Evolutionary conservation across 2,113 vertebrate species (phyloP).

Genomic region (Scopus umbretta): DNA sequence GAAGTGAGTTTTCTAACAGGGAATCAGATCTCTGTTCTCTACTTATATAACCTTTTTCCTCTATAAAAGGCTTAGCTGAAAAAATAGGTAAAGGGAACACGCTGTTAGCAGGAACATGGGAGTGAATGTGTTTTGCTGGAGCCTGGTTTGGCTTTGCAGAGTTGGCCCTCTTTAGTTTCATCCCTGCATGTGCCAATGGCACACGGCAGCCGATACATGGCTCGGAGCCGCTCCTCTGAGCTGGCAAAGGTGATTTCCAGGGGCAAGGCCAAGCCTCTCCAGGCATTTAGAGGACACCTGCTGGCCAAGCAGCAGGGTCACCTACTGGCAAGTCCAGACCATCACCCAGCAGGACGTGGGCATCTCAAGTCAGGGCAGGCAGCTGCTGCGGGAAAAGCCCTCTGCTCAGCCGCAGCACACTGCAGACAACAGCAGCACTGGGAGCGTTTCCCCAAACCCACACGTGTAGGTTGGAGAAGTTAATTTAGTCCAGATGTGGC

Average conservation of each 20-base stretch:
- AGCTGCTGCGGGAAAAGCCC: not conserved
- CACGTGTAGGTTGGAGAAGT: fast-evolving
- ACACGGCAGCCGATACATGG: not conserved
- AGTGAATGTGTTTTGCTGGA: not conserved
- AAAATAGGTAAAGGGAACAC: not conserved
- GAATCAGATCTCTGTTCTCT: not conserved
- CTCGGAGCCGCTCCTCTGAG: not conserved
- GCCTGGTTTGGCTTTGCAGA: not conserved
- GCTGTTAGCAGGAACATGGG: not conserved
- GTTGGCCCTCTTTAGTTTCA: no score
- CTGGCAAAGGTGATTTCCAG: not conserved
- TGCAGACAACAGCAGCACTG: not conserved
- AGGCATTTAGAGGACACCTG: no score
- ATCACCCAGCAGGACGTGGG: fast-evolving
- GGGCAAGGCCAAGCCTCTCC: not conserved
- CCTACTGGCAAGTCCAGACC: not conserved
- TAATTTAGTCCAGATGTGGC: not conserved
- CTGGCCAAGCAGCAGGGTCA: no score
- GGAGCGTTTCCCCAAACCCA: not conserved
- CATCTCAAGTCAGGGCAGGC: not conserved
- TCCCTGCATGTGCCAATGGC: not conserved
- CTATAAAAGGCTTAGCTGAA: not conserved
- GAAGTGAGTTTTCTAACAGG: not conserved
- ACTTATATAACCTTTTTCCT: not conserved
- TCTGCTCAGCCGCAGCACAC: not conserved